Conservation (phyloP, 2,797 vertebrate genomes). For the Falco columbarius region DNA sequence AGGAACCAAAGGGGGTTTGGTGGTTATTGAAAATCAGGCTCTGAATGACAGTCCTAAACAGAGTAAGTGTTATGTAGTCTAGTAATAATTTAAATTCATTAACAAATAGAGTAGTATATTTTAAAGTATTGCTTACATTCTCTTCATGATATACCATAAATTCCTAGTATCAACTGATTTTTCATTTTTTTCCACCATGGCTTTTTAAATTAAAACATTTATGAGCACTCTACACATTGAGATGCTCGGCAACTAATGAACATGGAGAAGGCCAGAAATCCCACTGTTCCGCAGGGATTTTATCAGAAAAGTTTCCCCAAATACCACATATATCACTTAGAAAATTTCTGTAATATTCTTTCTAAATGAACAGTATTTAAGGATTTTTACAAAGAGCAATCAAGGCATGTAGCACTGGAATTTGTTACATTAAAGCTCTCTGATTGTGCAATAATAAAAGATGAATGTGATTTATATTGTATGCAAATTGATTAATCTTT, state of each 20-base stretch:
- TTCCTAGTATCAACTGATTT: background rate
- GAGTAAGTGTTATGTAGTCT: background rate
- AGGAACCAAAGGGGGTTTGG: background rate
- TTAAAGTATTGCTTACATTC: background rate
- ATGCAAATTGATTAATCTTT: conserved; percentile 59
- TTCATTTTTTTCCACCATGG: background rate
- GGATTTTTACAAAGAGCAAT: conserved; percentile 56
- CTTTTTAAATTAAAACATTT: background rate
- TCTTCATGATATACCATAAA: background rate
- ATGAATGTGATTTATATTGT: conserved; percentile 59
- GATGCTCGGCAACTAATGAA: background rate
- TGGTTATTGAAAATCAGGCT: background rate
- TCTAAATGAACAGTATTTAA: conserved; percentile 32
- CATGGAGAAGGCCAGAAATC: background rate
- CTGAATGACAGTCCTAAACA: background rate
- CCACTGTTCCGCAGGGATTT: background rate
- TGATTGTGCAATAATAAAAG: conserved; percentile 59
- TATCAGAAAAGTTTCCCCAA: background rate
- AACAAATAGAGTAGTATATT: background rate
- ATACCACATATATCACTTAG: background rate
- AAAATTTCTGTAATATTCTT: background rate
- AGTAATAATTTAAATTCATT: background rate
- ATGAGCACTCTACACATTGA: background rate
- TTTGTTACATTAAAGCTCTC: conserved; percentile 45
- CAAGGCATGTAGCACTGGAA: conserved; percentile 46